phyloP scores from a whole-genome alignment of 2,113 vertebrate genomes.

The Sebastes schlegelii region DNA sequence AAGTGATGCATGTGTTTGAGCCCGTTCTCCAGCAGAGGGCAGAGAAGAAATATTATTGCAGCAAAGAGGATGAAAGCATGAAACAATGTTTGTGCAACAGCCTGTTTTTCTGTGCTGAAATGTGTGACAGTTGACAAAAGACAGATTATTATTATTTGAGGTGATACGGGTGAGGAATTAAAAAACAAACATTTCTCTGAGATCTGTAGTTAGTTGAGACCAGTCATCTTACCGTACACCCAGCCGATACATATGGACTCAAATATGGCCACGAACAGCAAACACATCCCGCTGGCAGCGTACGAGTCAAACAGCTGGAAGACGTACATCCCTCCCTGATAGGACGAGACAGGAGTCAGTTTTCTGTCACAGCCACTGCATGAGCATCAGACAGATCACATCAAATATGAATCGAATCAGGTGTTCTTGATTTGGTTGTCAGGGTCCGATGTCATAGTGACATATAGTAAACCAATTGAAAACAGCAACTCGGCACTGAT shows the following conservation, averaged over 20 bases:
- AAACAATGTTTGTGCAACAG: background rate
- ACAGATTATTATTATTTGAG: background rate
- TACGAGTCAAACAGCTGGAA: conserved; percentile 98
- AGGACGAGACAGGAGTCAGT: conserved; percentile 38
- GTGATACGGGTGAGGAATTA: background rate
- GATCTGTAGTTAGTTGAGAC: background rate
- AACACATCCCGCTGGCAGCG: conserved; percentile 97
- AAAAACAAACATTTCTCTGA: background rate
- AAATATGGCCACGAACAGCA: conserved; percentile 98
- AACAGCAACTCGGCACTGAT: background rate
- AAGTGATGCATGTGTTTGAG: conserved; percentile 48
- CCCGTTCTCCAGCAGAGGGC: conserved; percentile 81
- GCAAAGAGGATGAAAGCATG: background rate
- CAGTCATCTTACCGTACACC: conserved; percentile 92
- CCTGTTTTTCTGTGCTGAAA: background rate
- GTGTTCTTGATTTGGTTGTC: conserved; percentile 7
- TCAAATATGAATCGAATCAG: conserved; percentile 5
- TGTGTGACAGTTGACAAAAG: conserved; percentile 19
- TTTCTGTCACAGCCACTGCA: conserved; percentile 11
- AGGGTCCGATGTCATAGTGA: background rate
- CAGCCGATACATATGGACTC: conserved; percentile 98
- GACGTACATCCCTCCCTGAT: conserved; percentile 97
- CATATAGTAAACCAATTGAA: background rate
- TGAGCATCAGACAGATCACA: conserved; percentile 10
- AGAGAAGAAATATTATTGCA: conserved; percentile 68